Conservation (phyloP, 2,797 vertebrate species). For the Tolypeutes matacus region DNA sequence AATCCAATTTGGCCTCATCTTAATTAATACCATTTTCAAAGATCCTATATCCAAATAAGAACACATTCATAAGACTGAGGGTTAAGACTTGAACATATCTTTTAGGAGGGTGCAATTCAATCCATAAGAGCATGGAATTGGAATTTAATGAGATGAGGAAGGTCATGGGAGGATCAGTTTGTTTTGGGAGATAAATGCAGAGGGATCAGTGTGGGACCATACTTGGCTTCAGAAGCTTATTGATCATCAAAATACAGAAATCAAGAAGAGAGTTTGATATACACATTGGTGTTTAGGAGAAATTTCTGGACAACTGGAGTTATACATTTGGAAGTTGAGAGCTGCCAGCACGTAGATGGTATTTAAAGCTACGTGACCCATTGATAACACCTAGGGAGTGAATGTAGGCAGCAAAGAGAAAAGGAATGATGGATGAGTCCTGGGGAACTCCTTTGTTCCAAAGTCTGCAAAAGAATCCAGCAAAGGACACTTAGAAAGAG, state of each 20-base stretch:
- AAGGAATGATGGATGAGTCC: background rate
- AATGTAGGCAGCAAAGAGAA: background rate
- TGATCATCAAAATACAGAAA: background rate
- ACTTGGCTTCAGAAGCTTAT: background rate
- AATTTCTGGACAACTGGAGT: background rate
- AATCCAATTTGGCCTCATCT: no score
- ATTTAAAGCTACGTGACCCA: background rate
- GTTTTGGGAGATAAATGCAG: background rate
- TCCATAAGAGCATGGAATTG: background rate
- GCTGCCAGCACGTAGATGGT: background rate
- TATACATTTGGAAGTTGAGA: background rate
- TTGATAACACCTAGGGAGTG: background rate
- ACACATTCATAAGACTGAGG: no score
- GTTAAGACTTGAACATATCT: no score
- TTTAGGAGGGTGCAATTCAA: no score
- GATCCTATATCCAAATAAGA: no score
- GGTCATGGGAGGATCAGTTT: background rate
- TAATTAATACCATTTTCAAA: no score
- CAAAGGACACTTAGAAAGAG: background rate
- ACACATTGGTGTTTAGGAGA: background rate
- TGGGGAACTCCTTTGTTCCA: background rate
- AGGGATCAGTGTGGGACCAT: background rate
- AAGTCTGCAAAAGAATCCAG: background rate
- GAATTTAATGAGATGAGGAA: background rate
- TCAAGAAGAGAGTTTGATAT: background rate